Conservation (phyloP, 2,888 invertebrate genomes). For the Tenthredo scrophulariae region DNA sequence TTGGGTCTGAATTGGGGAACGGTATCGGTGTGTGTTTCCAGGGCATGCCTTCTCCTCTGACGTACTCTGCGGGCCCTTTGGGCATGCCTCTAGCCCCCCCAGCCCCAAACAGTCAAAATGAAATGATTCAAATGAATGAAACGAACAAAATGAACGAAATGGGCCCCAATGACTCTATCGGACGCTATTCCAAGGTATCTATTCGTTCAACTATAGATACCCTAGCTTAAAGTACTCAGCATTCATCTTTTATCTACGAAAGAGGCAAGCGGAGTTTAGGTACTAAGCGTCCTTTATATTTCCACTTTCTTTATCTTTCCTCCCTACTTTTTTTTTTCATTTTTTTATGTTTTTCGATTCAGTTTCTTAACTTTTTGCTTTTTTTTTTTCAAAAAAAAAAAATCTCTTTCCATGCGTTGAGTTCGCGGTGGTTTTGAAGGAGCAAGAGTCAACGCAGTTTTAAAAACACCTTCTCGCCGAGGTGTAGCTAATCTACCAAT, state of each 20-base stretch:
- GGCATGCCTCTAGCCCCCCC: slow-evolving; percentile 68
- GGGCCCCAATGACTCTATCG: slow-evolving; percentile 68
- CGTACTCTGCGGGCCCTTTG: slow-evolving; percentile 67
- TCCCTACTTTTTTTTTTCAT: not conserved
- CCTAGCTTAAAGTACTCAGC: slow-evolving; percentile 1
- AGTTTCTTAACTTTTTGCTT: not conserved
- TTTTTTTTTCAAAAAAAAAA: not conserved
- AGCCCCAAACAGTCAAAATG: slow-evolving; percentile 60
- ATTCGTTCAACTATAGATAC: slow-evolving; percentile 55
- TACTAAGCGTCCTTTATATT: slow-evolving; percentile 7
- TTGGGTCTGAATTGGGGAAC: slow-evolving; percentile 60
- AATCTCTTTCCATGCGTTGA: not conserved
- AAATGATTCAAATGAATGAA: slow-evolving; percentile 48
- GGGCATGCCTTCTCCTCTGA: slow-evolving; percentile 62
- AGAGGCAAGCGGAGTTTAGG: slow-evolving; percentile 24
- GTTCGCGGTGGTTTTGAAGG: slow-evolving; percentile 41
- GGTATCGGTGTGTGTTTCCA: slow-evolving; percentile 69
- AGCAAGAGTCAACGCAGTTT: not conserved
- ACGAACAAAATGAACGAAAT: slow-evolving; percentile 64
- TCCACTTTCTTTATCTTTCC: not conserved
- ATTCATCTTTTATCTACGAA: not conserved
- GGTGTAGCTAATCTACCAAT: slow-evolving; percentile 15
- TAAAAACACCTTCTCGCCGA: not conserved
- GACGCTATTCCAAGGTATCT: slow-evolving; percentile 69
- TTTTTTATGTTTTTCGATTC: not conserved